Evolutionary conservation across 2,113 vertebrate species (phyloP).

Genomic region (Neodontobutis hainanensis): DNA sequence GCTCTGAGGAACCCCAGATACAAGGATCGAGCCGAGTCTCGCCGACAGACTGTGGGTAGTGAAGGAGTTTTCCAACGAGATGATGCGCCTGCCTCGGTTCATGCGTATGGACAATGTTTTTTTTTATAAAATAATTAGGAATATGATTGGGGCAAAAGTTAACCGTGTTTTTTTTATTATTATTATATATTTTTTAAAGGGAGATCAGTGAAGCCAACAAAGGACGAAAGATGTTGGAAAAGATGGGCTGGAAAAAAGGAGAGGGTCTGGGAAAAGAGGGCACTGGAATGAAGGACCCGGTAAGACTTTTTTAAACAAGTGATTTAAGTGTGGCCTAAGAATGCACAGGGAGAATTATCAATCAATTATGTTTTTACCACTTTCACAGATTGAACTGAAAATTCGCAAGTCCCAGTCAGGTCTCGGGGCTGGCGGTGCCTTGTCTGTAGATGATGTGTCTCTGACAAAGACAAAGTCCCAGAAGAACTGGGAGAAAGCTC

Average conservation of each 20-base stretch:
- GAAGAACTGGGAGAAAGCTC: slow-evolving; percentile 95
- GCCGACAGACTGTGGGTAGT: slow-evolving; percentile 90
- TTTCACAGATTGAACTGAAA: slow-evolving; percentile 87
- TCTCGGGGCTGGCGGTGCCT: slow-evolving; percentile 80
- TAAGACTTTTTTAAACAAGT: slow-evolving; percentile 62
- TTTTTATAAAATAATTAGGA: no score
- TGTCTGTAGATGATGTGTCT: slow-evolving; percentile 83
- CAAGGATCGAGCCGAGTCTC: slow-evolving; percentile 90
- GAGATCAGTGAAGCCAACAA: slow-evolving; percentile 95
- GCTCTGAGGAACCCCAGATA: slow-evolving; percentile 88
- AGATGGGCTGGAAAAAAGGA: slow-evolving; percentile 98
- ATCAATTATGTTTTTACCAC: not conserved
- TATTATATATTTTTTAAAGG: no score
- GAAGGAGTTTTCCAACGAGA: slow-evolving; percentile 91
- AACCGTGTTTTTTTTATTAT: slow-evolving; percentile 9
- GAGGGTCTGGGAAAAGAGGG: slow-evolving; percentile 94
- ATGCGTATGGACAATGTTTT: slow-evolving; percentile 75
- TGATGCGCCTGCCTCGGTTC: slow-evolving; percentile 90
- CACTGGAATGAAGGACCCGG: slow-evolving; percentile 89
- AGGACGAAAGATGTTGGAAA: slow-evolving; percentile 95
- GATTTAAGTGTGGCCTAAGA: not conserved
- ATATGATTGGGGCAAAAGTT: not conserved
- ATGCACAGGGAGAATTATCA: not conserved
- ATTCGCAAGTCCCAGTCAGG: slow-evolving; percentile 87
- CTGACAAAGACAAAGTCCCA: slow-evolving; percentile 83